phyloP scores from a whole-genome alignment of 2,113 vertebrate genomes.

The Coryphaenoides rupestris region DNA sequence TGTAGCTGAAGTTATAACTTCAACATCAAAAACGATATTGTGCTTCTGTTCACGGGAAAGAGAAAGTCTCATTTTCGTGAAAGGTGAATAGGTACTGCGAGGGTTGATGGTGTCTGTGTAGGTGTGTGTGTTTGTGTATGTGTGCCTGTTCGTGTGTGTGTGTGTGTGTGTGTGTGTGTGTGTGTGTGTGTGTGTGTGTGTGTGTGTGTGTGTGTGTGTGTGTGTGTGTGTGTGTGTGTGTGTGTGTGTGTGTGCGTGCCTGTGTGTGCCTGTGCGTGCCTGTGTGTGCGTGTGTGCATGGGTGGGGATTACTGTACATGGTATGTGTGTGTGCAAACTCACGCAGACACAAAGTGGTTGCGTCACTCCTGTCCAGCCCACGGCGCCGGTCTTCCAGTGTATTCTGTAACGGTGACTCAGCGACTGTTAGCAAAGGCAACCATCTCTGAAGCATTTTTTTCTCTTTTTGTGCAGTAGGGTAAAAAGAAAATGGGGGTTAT shows the following conservation, averaged over 20 bases:
- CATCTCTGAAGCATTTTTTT: not conserved
- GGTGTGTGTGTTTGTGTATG: too few species aligned
- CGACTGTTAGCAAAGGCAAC: too few species aligned
- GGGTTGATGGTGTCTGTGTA: too few species aligned
- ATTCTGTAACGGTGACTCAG: not conserved
- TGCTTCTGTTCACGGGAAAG: not conserved
- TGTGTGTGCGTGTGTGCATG: not conserved
- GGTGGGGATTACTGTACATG: slow-evolving; percentile 7
- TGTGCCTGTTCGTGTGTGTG: too few species aligned
- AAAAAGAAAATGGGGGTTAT: not conserved
- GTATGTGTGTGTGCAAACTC: not conserved
- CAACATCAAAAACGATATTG: slow-evolving; percentile 3
- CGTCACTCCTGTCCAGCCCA: not conserved
- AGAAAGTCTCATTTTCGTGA: not conserved
- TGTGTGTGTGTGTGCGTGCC: too few species aligned
- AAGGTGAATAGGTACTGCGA: not conserved
- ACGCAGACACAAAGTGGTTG: not conserved
- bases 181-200: not conserved
- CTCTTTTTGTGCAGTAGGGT: not conserved
- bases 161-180: too few species aligned
- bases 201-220: not conserved
- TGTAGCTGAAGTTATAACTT: slow-evolving; percentile 1
- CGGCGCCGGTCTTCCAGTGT: not conserved
- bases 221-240: too few species aligned
- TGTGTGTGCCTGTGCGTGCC: not conserved